Evolutionary conservation across 1,140 invertebrate genomes (phyloP).

Genomic region (Cryptotermes secundus): DNA sequence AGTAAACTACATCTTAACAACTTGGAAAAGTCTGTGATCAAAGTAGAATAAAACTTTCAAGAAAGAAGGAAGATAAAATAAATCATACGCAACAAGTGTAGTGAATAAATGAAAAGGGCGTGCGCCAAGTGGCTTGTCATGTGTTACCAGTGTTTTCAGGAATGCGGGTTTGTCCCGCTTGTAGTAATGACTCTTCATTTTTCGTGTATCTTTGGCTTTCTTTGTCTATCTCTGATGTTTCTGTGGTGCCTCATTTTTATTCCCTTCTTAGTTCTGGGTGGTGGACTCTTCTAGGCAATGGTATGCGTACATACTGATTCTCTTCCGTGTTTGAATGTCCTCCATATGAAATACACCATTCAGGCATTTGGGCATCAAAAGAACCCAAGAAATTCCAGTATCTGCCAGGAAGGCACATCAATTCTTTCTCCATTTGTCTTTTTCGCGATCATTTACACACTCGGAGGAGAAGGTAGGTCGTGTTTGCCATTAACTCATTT

Average conservation of each 20-base stretch:
- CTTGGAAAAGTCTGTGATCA: background rate
- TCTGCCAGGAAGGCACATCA: background rate
- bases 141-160: constrained; percentile 5
- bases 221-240: background rate
- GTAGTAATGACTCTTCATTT: constrained; percentile 13
- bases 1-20: background rate
- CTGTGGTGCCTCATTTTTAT: background rate
- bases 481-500: no score
- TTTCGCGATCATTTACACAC: no score
- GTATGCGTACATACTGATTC: constrained; percentile 5
- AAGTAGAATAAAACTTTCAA: background rate
- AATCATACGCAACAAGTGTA: background rate
- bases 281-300: background rate
- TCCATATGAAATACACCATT: background rate
- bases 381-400: background rate
- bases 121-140: background rate
- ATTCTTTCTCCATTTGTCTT: background rate
- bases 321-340: background rate
- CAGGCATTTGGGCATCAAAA: background rate
- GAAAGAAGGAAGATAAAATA: background rate
- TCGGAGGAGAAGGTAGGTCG: no score
- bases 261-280: background rate
- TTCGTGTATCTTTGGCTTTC: background rate
- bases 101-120: background rate
- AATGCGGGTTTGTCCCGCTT: background rate